Conservation (phyloP, 2,113 vertebrate genomes). For the Neogobius melanostomus region DNA sequence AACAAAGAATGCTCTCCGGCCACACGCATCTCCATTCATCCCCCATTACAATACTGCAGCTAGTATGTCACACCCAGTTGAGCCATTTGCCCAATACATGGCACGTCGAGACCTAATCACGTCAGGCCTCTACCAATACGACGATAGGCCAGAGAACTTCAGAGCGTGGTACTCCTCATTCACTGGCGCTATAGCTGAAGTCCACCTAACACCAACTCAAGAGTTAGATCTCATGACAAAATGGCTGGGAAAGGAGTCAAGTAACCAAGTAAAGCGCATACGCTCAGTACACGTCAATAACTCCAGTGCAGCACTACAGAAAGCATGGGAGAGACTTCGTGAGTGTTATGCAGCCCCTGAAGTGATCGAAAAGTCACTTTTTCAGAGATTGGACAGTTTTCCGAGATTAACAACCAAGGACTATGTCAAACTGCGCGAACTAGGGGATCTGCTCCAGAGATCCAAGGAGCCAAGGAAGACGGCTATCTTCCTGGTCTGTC, state of each 20-base stretch:
- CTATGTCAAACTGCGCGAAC: slow-evolving; percentile 14
- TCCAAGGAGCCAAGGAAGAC: slow-evolving; percentile 28
- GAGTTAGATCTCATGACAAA: slow-evolving; percentile 19
- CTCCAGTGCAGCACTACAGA: slow-evolving; percentile 1
- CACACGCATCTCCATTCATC: not conserved
- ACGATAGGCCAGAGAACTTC: slow-evolving; percentile 11
- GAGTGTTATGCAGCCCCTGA: slow-evolving; percentile 18
- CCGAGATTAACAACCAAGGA: slow-evolving; percentile 16
- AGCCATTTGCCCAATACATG: slow-evolving; percentile 15
- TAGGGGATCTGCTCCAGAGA: slow-evolving; percentile 35
- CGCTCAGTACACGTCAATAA: slow-evolving; percentile 10
- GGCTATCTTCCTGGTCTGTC: slow-evolving; percentile 21
- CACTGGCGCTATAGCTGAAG: not conserved
- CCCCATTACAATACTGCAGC: not conserved
- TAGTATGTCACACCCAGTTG: not conserved
- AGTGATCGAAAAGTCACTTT: slow-evolving; percentile 5
- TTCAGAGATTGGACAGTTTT: slow-evolving; percentile 25
- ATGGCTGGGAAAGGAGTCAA: slow-evolving; percentile 21
- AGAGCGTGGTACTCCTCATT: slow-evolving; percentile 17
- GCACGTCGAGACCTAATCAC: slow-evolving; percentile 9
- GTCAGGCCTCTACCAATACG: slow-evolving; percentile 8
- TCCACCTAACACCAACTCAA: not conserved
- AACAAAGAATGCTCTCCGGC: not conserved
- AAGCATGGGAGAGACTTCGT: slow-evolving; percentile 7
- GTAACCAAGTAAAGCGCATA: slow-evolving; percentile 4